Evolutionary conservation across 2,113 vertebrate genomes (phyloP), one percentile per base, ranked within the genome.

Genomic region (Thunnus thynnus): DNA sequence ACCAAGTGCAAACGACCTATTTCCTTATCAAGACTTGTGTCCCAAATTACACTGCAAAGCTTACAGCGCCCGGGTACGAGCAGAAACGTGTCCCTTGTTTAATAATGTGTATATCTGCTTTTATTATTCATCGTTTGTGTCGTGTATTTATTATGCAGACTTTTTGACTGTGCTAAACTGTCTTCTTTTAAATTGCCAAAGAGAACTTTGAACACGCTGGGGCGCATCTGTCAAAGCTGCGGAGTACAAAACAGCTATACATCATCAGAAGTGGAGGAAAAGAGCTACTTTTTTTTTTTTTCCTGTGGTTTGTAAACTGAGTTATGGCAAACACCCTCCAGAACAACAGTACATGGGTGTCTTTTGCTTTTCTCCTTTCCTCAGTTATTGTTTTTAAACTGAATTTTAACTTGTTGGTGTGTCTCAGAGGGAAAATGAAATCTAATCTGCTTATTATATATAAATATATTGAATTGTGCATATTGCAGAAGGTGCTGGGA

Each of bases 321-420:
- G 60, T 89, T 84, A 83, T 1, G 3, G 0, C 27, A 4, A n/a
- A 25, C 20, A 55, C 52, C 80, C 87, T 78, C 76, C 67, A 55
- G 83, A 77, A 51, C 17, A 9, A 41, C 36, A 41, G 7, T 25
- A 13, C 68, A 72, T 5, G 54, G 13, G 3, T 36, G 36, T 48
- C 62, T 36, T 57, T 47, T 72, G 63, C 0, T 51, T 60, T 27
- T 4, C 6, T 9, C 25, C 46, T 65, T 72, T 55, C 25, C 16
- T 22, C 55, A 36, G 68, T 87, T 90, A 87, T 84, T 91, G 82
- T 84, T 88, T 92, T 88, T 84, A 92, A 89, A 88, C 69, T 46
- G 17, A 76, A 91, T 84, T 83, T 60, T 30, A 52, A 61, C 72
- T 72, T 81, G 76, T 80, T 82, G 47, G 50, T 48, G 27, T 62